Conservation (phyloP, 2,113 vertebrate genomes). For the Cephalopterus ornatus region DNA sequence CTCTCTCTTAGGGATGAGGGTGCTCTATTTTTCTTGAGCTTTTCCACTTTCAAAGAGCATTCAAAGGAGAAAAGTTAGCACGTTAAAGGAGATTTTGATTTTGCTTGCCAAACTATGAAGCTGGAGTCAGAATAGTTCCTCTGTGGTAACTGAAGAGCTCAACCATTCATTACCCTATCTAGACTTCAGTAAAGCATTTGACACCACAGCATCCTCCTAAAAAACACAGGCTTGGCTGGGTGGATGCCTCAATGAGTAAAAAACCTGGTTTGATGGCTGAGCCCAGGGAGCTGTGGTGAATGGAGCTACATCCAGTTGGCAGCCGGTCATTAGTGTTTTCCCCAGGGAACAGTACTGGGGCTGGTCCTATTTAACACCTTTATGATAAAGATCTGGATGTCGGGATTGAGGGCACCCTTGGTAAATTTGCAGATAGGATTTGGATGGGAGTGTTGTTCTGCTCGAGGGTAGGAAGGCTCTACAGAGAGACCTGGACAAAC, state of each 20-base stretch:
- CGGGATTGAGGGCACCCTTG: not conserved
- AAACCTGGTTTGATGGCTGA: not conserved
- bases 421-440: not conserved
- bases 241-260: not conserved
- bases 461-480: not conserved
- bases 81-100: not conserved
- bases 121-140: not conserved
- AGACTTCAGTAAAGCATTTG: not conserved
- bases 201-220: not conserved
- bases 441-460: not conserved
- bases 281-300: not conserved
- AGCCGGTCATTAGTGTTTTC: not conserved
- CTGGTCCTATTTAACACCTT: not conserved
- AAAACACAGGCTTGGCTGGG: not conserved
- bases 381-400: not conserved
- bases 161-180: not conserved
- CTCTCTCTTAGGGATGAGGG: not conserved
- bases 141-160: not conserved
- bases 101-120: not conserved
- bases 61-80: not conserved
- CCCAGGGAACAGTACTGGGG: not conserved
- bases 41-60: not conserved
- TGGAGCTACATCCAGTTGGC: not conserved
- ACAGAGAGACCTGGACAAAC: not conserved
- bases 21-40: not conserved